Evolutionary conservation across 1,140 invertebrate genomes (phyloP), one percentile per base, ranked within the genome.

Genomic region (Bacillus rossius): DNA sequence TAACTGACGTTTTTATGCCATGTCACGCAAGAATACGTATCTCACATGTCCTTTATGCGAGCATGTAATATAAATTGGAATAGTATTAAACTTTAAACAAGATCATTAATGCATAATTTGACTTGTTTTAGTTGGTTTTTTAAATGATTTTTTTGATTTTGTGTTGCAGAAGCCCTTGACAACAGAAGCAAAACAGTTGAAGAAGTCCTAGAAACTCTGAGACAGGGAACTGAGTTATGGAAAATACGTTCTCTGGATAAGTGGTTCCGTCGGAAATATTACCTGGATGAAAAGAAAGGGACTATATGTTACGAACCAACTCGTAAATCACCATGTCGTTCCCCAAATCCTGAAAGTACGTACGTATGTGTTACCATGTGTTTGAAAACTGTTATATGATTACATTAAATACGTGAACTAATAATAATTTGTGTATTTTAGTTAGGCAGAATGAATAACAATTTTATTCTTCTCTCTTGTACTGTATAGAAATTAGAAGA

Each of bases 191-290:
- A 55, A 38, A 47, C 38, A 10, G 26, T 71, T 8, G 65, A 69
- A 17, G 64, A 69, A 17, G 63, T 69, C 29, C 45, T 73, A 22
- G 57, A 64, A 8, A 64, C 60, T 14, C 60, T 74, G 19, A 65
- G 66, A 22, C 52, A 64, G 40, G 73, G 71, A 2, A 60, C 66
- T 3, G 57, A 64, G 37, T 60, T 75, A 37, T 74, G 72, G 70
- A 75, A 75, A 62, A 68, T 75, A 7, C 60, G 67, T 1, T 66
- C 67, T 1, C 55, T 66, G 1, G 61, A 61, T 42, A 70, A 67
- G 42, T 74, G 70, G 68, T 74, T 70, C 58, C 62, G 67, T 8
- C 52, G 73, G 8, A 66, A 65, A 20, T 74, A 71, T 56, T 62
- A 55, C 20, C 57, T 74, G 4, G 71, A 74, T 52, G 49, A 65